Evolutionary conservation across 2,797 vertebrate genomes (phyloP), one percentile per base, ranked within the genome.

Genomic region (Delichon dasypus): DNA sequence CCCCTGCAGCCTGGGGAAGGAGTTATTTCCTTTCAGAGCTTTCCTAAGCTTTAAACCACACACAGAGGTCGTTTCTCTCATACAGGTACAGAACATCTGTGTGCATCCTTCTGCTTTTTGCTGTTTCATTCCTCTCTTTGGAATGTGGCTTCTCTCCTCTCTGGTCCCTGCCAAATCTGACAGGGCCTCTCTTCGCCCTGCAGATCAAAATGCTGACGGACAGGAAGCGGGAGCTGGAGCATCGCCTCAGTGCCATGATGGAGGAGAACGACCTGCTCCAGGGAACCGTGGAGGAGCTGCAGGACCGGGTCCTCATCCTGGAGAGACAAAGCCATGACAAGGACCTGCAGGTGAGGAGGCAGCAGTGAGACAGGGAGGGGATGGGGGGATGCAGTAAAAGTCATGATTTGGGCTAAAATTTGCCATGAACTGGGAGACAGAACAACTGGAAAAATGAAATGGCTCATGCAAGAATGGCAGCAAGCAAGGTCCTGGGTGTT

Each of bases 161-260:
- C 40, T 83, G 61, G 19, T 83, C 29, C 25, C 66, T 74, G 74
- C 54, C 14, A 75, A 60, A 60, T 45, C 51, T 23, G 11, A 90
- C 42, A 32, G 16, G 16, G 5, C 17, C 34, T 93, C 64, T 97
- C 80, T 58, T 77, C 30, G 73, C 76, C 73, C 96, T 60, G 30
- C 96, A 99, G 99, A 99, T 99, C 97, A 99, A 99, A 97, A 99
- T 99, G 98, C 98, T 99, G 96, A 99, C 99, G 0, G 99, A 99
- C 95, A 98, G 98, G 91, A 99, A 99, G 97, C 97, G 98, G 95
- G 99, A 99, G 96, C 97, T 99, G 95, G 99, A 99, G 89, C 98
- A 97, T 19, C 98, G 98, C 30, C 98, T 99, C 70, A 98, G 98
- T 25, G 97, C 98, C 67, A 98, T 98, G 94, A 98, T 99, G 91